phyloP scores from a whole-genome alignment of 2,113 vertebrate species.

The Brachypodius melanocephalos region DNA sequence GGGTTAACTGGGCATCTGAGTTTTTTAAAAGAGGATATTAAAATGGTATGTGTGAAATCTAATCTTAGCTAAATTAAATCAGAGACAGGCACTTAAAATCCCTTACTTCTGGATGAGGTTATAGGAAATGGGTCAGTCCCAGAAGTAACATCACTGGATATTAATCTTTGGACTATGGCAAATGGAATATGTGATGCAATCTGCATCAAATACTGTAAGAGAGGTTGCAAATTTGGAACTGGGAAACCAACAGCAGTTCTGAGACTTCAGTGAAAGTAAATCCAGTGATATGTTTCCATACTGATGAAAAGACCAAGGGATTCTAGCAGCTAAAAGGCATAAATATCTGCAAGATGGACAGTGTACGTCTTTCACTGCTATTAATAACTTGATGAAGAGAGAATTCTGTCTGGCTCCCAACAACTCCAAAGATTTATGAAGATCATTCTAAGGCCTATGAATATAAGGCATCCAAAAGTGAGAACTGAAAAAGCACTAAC shows the following conservation, averaged over 20 bases:
- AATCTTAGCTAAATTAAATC: not conserved
- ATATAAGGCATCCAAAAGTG: not conserved
- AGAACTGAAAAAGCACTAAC: not conserved
- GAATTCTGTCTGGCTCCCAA: not conserved
- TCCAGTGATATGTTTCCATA: not conserved
- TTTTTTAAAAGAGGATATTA: not conserved
- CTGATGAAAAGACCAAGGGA: not conserved
- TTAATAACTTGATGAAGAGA: not conserved
- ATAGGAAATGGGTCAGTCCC: not conserved
- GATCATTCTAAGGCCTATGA: not conserved
- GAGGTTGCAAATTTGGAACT: not conserved
- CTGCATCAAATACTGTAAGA: not conserved
- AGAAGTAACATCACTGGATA: not conserved
- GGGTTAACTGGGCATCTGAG: not conserved
- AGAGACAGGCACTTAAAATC: not conserved
- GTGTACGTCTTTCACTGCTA: not conserved
- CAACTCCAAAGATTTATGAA: not conserved
- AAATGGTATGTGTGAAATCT: not conserved
- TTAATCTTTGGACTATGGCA: not conserved
- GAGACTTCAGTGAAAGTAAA: not conserved
- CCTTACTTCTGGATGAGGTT: not conserved
- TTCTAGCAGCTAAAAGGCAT: not conserved
- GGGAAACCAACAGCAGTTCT: not conserved
- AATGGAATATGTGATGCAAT: not conserved
- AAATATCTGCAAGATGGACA: not conserved